These are phyloP conservation scores for Phaethon lepturus DNA, from an alignment of 2,113 vertebrate genomes.

Conservation along the genomic window DNA sequence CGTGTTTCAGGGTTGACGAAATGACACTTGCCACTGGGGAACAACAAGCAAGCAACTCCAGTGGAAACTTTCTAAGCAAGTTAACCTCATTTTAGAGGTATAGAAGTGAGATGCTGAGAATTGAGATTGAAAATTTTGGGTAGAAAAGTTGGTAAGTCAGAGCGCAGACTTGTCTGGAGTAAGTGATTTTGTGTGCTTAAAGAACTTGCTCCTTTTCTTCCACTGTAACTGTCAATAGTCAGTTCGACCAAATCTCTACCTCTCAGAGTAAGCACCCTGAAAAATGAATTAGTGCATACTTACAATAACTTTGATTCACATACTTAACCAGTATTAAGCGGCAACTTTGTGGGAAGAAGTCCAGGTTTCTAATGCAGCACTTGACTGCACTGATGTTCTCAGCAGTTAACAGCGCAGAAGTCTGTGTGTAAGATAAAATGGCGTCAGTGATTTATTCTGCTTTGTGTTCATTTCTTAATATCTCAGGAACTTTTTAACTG, in stretches of 20 bases:
- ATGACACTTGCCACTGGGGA: neutral
- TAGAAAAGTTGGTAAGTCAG: neutral
- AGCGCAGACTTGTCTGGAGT: neutral
- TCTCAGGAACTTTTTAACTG: neutral
- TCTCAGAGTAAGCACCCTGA: neutral
- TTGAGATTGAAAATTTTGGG: neutral
- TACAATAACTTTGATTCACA: rapidly evolving
- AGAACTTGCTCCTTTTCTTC: neutral
- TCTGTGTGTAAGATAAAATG: neutral
- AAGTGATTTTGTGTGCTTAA: neutral
- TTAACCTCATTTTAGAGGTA: neutral
- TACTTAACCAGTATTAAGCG: neutral
- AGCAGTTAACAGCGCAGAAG: neutral
- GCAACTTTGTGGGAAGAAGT: neutral
- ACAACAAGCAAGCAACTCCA: neutral
- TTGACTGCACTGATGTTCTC: neutral
- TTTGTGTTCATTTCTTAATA: neutral
- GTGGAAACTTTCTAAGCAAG: neutral
- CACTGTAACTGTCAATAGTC: neutral
- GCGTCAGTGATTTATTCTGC: neutral
- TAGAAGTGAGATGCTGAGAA: neutral
- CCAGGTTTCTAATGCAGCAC: neutral
- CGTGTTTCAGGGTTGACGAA: neutral
- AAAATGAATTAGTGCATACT: neutral
- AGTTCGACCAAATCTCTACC: neutral